Base-by-base conservation (phyloP, 2,888 invertebrate species). In the Athalia cordata region DNA sequence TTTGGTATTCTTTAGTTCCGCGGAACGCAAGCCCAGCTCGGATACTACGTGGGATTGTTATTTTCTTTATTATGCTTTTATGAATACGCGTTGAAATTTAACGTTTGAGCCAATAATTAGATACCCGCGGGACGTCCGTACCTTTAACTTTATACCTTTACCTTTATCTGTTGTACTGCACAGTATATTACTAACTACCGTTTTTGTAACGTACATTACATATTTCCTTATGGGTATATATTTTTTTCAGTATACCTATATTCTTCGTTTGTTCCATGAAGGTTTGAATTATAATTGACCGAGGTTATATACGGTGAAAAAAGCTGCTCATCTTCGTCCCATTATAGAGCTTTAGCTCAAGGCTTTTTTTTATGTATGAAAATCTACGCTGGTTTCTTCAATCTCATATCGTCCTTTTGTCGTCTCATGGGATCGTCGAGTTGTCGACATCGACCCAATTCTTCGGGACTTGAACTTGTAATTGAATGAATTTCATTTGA, bases 51-150 rank as follows among this genome's bases (percentile, higher is more conserved):
- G 29, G 29, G 15, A 15, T 59, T 59, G 57, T 43, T 72, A 72
- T 72, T 59, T 72, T 59, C 70, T 45, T 72, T 72, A 57, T 59
- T 72, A 72, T 13, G 45, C 59, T 15, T 15, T 72, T 72, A 72
- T 59, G 70, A 45, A 72, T 59, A 45, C 29, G 29, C 70, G 70
- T 72, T 72, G 70, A 72, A 59, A 72, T 59, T 72, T 47, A 45
- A 72, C 59, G 57, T 45, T 45, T 52, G 70, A 29, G 57, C 70
- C 8, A 59, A 57, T 72, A 72, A 72, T 72, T 72, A 72, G 70
- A 72, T 47, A 59, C 57, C 70, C 47, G 57, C 70, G 70, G 70
- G 70, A 72, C 59, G 70, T 72, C 68, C 68, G n/a, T 8, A 43
- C 43, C 13, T 29, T 52, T 52, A 29, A 52, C 13, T 68, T 50